These are phyloP conservation scores for Oligia strigilis DNA, from an alignment of 2,888 invertebrate genomes.

Conservation along the genomic window DNA sequence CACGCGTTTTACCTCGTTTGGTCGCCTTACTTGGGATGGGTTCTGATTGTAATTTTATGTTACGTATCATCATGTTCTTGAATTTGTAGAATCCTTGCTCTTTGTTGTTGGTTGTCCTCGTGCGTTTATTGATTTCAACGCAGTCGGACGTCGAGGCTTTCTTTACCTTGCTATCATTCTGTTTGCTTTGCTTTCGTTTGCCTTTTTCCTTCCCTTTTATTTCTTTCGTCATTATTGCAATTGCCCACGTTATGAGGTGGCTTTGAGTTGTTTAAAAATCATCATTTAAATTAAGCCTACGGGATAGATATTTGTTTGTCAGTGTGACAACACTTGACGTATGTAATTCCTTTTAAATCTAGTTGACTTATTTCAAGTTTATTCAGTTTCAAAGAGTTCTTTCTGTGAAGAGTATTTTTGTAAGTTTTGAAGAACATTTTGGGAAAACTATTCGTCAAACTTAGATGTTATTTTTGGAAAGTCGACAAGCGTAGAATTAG, in stretches of 20 bases:
- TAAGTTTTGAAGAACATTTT: conserved; percentile 10
- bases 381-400: conserved; percentile 23
- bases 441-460: conserved; percentile 16
- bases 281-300: conserved; percentile 67
- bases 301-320: conserved; percentile 65
- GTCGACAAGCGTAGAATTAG: conserved; percentile 23
- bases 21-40: conserved; percentile 61
- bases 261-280: conserved; percentile 51
- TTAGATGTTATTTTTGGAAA: conserved; percentile 29
- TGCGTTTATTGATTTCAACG: conserved; percentile 63
- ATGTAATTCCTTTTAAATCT: conserved; percentile 52
- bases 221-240: conserved; percentile 70
- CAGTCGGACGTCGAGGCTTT: conserved; percentile 47
- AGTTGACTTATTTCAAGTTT: conserved; percentile 55
- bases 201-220: conserved; percentile 69
- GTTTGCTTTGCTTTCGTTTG: conserved; percentile 64
- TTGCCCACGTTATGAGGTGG: conserved; percentile 30
- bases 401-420: conserved; percentile 3
- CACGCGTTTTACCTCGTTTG: conserved; percentile 69
- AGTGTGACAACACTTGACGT: conserved; percentile 50
- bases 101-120: conserved; percentile 76
- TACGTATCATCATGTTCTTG: conserved; percentile 78
- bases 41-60: conserved; percentile 69
- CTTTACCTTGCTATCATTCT: conserved; percentile 63
- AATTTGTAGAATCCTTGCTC: conserved; percentile 81